phyloP scores from a whole-genome alignment of 2,888 invertebrate species.

The Deroplatys truncata region DNA sequence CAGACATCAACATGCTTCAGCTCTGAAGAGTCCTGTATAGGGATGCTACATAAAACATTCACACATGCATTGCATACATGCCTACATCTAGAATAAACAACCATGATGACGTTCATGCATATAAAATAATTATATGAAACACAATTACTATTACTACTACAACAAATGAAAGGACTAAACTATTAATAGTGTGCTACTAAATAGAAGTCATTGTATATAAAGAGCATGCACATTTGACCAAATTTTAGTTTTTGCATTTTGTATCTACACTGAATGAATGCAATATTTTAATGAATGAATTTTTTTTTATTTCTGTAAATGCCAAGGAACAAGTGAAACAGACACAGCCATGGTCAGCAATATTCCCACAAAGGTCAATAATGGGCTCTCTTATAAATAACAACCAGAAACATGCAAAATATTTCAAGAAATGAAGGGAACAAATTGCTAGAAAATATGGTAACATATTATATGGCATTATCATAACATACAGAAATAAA shows the following conservation, averaged over 20 bases:
- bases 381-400: no score
- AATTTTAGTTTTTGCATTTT: neutral
- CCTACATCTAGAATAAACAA: neutral
- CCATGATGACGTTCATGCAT: neutral
- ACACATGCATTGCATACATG: neutral
- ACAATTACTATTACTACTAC: neutral
- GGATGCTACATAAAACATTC: neutral
- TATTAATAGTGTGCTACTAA: neutral
- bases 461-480: no score
- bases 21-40: no score
- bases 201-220: neutral
- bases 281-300: neutral
- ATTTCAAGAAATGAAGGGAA: no score
- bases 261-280: neutral
- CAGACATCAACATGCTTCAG: neutral
- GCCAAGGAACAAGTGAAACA: neutral
- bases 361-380: no score
- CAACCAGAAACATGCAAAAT: no score
- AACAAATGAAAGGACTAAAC: neutral
- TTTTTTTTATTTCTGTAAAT: neutral
- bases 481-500: no score
- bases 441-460: no score
- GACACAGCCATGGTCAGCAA: neutral
- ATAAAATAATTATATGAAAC: neutral
- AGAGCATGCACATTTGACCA: neutral